A percentile compares a stretch with the other conserved stretches of the same genome.
Conservation (phyloP, 2,113 vertebrate genomes). For the Falcunculus frontatus region DNA sequence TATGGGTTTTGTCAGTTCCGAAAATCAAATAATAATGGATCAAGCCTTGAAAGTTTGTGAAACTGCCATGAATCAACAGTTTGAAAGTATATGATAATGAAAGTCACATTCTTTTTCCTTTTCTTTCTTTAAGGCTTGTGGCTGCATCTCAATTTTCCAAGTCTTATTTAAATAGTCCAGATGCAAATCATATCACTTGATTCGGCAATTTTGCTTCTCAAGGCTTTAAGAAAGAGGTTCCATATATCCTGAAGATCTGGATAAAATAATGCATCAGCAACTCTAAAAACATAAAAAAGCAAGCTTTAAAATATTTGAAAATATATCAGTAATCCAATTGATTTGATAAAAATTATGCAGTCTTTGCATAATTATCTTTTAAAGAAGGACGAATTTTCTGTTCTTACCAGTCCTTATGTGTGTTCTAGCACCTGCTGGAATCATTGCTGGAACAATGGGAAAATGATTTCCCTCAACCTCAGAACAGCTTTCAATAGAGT, state of each 20-base stretch:
- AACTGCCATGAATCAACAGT: not conserved
- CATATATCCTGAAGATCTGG: not conserved
- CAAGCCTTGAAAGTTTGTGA: not conserved
- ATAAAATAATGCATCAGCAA: not conserved
- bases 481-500: not conserved
- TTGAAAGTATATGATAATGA: not conserved
- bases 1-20: not conserved
- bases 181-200: not conserved
- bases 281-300: not conserved
- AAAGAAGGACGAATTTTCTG: not conserved
- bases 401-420: not conserved
- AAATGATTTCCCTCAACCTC: not conserved
- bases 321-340: not conserved
- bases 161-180: not conserved
- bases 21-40: not conserved
- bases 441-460: not conserved
- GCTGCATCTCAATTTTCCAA: not conserved
- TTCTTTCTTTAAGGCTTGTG: not conserved
- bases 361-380: not conserved
- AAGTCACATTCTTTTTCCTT: not conserved
- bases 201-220: not conserved
- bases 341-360: not conserved
- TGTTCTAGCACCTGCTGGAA: not conserved
- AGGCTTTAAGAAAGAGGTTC: not conserved
- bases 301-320: not conserved